A percentile compares a stretch with the other conserved stretches of the same genome.
Conservation (phyloP, 2,888 invertebrate genomes). For the Phytoseiulus persimilis region DNA sequence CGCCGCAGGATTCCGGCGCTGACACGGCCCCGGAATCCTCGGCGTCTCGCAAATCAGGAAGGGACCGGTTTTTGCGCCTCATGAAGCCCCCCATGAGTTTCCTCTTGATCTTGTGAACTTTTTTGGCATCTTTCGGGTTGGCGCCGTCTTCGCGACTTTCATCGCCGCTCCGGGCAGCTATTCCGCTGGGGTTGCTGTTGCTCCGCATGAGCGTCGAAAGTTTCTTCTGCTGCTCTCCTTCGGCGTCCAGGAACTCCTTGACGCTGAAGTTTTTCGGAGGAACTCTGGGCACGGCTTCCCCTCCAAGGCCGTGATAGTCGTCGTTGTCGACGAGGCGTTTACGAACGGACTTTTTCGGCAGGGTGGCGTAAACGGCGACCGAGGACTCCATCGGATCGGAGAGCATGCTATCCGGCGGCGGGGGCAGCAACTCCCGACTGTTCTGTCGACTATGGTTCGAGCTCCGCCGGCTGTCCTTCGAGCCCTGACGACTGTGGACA, state of each 20-base stretch:
- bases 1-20: not conserved
- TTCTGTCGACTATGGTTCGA: conserved; percentile 61
- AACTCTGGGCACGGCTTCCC: not conserved
- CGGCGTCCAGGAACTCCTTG: conserved; percentile 22
- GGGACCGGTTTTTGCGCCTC: conserved; percentile 74
- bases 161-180: conserved; percentile 40
- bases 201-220: conserved; percentile 39
- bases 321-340: conserved; percentile 1
- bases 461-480: conserved; percentile 60
- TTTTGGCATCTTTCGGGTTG: conserved; percentile 59
- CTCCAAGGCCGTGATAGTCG: not conserved
- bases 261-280: conserved; percentile 38
- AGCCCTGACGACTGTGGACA: conserved; percentile 48
- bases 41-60: conserved; percentile 80
- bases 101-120: conserved; percentile 78
- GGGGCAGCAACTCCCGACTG: conserved; percentile 53
- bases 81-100: conserved; percentile 84
- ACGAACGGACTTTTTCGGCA: conserved; percentile 64
- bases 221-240: conserved; percentile 34
- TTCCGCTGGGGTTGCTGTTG: conserved; percentile 39
- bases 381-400: conserved; percentile 34
- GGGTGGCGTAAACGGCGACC: conserved; percentile 73
- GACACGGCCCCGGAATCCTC: conserved; percentile 49
- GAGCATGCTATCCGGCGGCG: conserved; percentile 24
- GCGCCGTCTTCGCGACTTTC: conserved; percentile 42